Conservation (phyloP, 2,113 vertebrate genomes). For the Noturus placidus region DNA sequence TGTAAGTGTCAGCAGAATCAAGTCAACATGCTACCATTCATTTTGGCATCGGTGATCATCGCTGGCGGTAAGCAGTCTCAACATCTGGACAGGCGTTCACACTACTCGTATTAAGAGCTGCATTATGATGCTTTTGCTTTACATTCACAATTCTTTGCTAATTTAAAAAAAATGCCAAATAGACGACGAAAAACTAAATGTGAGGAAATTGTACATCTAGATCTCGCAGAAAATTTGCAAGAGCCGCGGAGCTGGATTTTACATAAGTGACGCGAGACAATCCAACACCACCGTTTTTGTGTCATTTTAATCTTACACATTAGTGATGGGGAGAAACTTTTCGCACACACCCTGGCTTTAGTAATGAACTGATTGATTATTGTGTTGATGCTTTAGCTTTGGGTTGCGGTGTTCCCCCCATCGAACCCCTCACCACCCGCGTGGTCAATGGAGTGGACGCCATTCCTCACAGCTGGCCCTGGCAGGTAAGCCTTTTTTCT, state of each 20-base stretch:
- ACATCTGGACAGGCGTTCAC: constrained; percentile 25
- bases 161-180: background rate
- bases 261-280: background rate
- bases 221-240: background rate
- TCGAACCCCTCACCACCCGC: constrained; percentile 67
- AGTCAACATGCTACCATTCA: constrained; percentile 73
- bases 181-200: background rate
- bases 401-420: constrained; percentile 80
- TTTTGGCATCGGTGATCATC: constrained; percentile 75
- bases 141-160: background rate
- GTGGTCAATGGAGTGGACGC: constrained; percentile 86
- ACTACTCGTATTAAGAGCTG: background rate
- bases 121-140: background rate
- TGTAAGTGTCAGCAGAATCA: constrained; percentile 49
- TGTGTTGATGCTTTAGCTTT: constrained; percentile 69
- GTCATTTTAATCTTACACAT: background rate
- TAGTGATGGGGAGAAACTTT: background rate
- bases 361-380: background rate
- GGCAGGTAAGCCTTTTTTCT: constrained; percentile 78
- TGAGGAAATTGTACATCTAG: background rate
- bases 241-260: background rate
- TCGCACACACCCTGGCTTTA: background rate
- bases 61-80: constrained; percentile 73
- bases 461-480: constrained; percentile 87
- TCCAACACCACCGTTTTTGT: background rate